Conservation (phyloP, 2,888 invertebrate species). For the Acronicta aceris region DNA sequence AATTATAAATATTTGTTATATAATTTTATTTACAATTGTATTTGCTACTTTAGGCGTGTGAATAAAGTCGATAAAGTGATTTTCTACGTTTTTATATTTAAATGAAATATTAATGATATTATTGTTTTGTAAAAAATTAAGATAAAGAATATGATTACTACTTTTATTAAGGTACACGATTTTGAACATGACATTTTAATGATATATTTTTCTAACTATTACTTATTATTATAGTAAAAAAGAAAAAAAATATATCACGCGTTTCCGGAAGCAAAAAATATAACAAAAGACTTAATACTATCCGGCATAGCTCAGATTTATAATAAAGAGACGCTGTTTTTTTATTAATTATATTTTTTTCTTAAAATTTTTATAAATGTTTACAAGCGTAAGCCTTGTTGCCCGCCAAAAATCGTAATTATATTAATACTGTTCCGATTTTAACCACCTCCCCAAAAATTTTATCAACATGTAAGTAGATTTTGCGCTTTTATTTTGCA, state of each 20-base stretch:
- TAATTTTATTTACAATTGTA: conserved; percentile 46
- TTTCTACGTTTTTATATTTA: conserved; percentile 28
- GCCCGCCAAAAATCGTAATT: conserved; percentile 64
- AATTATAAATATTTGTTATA: background rate
- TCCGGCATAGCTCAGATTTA: conserved; percentile 85
- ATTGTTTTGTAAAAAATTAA: conserved; percentile 12
- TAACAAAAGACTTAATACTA: conserved; percentile 66
- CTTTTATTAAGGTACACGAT: conserved; percentile 47
- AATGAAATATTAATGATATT: conserved; percentile 36
- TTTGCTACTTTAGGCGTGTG: conserved; percentile 48
- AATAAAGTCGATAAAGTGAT: conserved; percentile 26
- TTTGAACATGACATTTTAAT: conserved; percentile 52
- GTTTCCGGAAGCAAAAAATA: conserved; percentile 72
- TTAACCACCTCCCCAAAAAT: conserved; percentile 52
- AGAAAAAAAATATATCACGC: conserved; percentile 56
- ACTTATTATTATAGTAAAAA: conserved; percentile 52
- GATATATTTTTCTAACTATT: conserved; percentile 52
- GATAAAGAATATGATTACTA: conserved; percentile 32
- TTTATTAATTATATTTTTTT: conserved; percentile 54
- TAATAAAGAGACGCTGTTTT: conserved; percentile 81
- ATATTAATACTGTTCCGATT: conserved; percentile 63
- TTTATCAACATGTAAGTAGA: conserved; percentile 17
- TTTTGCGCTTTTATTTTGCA: conserved; percentile 27
- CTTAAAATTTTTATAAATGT: conserved; percentile 56
- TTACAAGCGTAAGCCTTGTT: conserved; percentile 72